Percentiles rank a stretch among this genome's conserved stretches.
Evolutionary conservation across 2,888 invertebrate genomes (phyloP).

Genomic region (Mantis religiosa): DNA sequence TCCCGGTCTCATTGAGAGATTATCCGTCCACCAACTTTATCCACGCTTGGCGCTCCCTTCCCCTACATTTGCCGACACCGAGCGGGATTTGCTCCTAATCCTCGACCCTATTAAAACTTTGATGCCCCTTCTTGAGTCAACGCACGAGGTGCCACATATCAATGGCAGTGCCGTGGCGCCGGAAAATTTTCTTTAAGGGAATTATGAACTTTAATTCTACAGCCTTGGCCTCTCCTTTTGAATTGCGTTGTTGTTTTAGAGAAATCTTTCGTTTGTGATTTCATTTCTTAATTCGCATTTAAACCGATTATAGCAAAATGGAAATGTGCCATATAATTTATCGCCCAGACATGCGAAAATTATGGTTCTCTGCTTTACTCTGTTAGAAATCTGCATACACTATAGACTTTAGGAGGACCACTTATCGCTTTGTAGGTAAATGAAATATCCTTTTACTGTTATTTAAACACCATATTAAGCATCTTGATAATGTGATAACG

Average conservation of each 20-base stretch:
- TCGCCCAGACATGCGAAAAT: no score
- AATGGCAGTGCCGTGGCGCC: neutral
- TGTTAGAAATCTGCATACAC: no score
- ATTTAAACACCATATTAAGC: no score
- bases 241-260: neutral
- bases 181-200: neutral
- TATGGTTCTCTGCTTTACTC: no score
- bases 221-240: neutral
- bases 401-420: no score
- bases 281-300: neutral
- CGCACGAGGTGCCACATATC: neutral
- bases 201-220: neutral
- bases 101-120: constrained; percentile 29
- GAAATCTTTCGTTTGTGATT: neutral
- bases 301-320: neutral
- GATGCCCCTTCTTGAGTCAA: constrained; percentile 13
- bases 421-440: no score
- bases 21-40: constrained; percentile 15
- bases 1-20: neutral
- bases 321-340: neutral
- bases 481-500: no score
- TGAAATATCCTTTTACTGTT: no score
- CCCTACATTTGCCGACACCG: neutral
- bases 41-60: neutral
- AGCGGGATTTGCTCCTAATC: constrained; percentile 21